These are phyloP conservation scores for Camptogramma bilineatum DNA, from an alignment of 2,888 invertebrate genomes.

Conservation along the genomic window DNA sequence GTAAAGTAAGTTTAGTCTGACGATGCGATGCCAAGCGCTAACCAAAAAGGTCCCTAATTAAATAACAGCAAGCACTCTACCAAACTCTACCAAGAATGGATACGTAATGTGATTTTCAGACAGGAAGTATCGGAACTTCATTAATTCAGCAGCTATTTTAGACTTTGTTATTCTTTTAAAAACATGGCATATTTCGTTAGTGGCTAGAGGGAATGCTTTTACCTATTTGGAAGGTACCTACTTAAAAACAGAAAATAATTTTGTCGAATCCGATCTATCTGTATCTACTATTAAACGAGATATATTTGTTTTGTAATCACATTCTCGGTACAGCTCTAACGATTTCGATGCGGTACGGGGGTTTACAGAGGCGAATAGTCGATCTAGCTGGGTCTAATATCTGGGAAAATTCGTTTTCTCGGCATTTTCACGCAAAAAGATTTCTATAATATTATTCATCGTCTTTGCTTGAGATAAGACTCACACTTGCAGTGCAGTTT, in stretches of 20 bases:
- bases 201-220: not conserved
- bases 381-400: too few relatives aligned
- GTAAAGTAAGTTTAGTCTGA: not conserved
- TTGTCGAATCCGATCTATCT: too few relatives aligned
- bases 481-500: not conserved
- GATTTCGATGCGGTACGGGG: too few relatives aligned
- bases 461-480: too few relatives aligned
- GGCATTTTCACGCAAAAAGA: too few relatives aligned
- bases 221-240: not conserved
- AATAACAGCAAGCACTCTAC: not conserved
- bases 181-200: not conserved
- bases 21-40: not conserved
- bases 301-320: too few relatives aligned
- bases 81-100: not conserved
- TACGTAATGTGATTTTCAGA: not conserved
- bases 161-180: not conserved
- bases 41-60: not conserved
- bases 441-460: too few relatives aligned
- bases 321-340: too few relatives aligned
- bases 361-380: too few relatives aligned
- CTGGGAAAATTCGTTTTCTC: too few relatives aligned
- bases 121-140: constrained; percentile 1
- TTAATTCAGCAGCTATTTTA: not conserved
- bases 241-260: too few relatives aligned
- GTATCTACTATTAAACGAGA: too few relatives aligned